Base-by-base conservation (phyloP, 1,140 invertebrate species). In the Rhyacophila brunnea region DNA sequence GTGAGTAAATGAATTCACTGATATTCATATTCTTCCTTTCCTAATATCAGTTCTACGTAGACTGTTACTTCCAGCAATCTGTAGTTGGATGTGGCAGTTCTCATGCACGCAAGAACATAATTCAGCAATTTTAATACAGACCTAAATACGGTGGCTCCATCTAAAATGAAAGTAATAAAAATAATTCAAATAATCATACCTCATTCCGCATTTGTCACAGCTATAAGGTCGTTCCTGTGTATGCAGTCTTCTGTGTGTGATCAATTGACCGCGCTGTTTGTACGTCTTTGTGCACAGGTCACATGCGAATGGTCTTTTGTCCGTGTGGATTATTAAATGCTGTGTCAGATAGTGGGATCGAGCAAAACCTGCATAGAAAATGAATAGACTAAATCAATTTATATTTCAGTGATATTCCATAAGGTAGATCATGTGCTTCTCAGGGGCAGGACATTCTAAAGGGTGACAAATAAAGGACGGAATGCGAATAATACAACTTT, bases 131-230 rank as follows among this genome's bases (percentile, higher is more conserved):
- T n/a, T n/a, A n/a, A n/a, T n/a, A n/a, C n/a, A n/a, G n/a, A n/a
- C n/a, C n/a, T n/a, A n/a, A n/a, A n/a, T n/a, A n/a, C n/a, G n/a
- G n/a, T n/a, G n/a, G n/a, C n/a, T n/a, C n/a, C n/a, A n/a, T n/a
- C n/a, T n/a, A n/a, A n/a, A n/a, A n/a, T n/a, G 2, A 28, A 28
- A 1, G 42, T 19, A 1, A 28, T 18, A 52, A 19, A 46, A 28
- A 18, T 44, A 34, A 20, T 5, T 14, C 45, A n/a, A n/a, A n/a
- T n/a, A n/a, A n/a, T n/a, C n/a, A n/a, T n/a, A 67, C 51, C 60
- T 66, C 46, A 64, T 61, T 10, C 54, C 55, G 48, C 70, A 72
- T 17, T 65, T 55, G 19, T 67, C 63, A 52, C 70, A 72, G 35
- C 58, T 65, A 28, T 64, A 71, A 11, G 67, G 65, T 38, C 64